Conservation (phyloP, 1,140 invertebrate genomes). For the Temnothorax curvispinosus region DNA sequence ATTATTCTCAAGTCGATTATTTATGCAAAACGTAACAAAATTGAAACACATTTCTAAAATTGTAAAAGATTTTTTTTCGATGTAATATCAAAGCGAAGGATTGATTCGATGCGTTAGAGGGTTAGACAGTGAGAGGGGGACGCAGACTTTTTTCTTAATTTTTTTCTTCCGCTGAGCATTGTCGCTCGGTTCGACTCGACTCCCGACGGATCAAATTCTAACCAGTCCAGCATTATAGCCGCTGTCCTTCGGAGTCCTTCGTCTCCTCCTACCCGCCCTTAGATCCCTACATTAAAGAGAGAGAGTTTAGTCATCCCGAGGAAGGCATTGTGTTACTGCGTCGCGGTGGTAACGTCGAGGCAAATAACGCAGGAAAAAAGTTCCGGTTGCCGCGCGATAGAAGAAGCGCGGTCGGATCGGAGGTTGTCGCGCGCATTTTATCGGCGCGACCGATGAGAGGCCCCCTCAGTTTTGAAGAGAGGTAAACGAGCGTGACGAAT, state of each 20-base stretch:
- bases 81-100: background rate
- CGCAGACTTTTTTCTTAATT: slow-evolving; percentile 40
- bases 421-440: slow-evolving; percentile 49
- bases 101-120: slow-evolving; percentile 41
- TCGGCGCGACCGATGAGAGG: slow-evolving; percentile 62
- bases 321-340: slow-evolving; percentile 81
- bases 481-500: slow-evolving; percentile 76
- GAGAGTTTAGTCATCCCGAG: slow-evolving; percentile 80
- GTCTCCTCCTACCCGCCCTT: slow-evolving; percentile 57
- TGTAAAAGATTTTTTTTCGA: background rate
- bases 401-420: slow-evolving; percentile 21
- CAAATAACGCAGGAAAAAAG: slow-evolving; percentile 73
- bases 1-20: background rate
- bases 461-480: slow-evolving; percentile 41
- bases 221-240: slow-evolving; percentile 84
- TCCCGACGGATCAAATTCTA: slow-evolving; percentile 85
- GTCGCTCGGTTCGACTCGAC: slow-evolving; percentile 81
- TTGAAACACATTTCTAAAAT: background rate
- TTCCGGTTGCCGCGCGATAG: slow-evolving; percentile 1
- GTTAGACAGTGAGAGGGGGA: background rate
- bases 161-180: slow-evolving; percentile 78
- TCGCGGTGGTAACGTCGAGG: slow-evolving; percentile 64
- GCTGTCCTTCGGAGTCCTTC: slow-evolving; percentile 81
- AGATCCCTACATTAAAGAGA: slow-evolving; percentile 69
- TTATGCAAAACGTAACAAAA: background rate